These are phyloP conservation scores for Sardinella longiceps DNA, from an alignment of 2,797 vertebrate genomes.

Conservation along the genomic window DNA sequence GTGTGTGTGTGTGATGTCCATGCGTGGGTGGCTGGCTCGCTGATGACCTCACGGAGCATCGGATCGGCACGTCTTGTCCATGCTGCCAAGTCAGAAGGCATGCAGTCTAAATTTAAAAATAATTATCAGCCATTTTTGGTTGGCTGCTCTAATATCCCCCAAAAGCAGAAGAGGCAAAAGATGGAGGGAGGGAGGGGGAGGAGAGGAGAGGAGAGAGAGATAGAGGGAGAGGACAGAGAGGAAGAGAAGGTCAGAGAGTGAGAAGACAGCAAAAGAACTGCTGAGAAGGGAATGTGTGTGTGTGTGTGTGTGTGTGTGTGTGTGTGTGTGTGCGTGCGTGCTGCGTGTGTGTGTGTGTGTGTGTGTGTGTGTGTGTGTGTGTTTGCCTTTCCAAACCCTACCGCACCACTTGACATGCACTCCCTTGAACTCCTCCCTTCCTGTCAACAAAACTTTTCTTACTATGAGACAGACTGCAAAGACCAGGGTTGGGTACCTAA, in stretches of 20 bases:
- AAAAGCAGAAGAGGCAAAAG: conserved; percentile 1
- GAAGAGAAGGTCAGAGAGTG: background rate
- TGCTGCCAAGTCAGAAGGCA: background rate
- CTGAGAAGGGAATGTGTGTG: background rate
- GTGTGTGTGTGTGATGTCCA: background rate
- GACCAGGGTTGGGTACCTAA: no score
- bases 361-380: no score
- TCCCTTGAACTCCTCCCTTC: no score
- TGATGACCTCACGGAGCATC: background rate
- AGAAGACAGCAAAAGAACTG: background rate
- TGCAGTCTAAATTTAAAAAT: background rate
- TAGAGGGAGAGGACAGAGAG: background rate
- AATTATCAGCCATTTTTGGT: background rate
- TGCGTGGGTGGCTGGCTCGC: background rate
- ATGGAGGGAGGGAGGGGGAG: background rate
- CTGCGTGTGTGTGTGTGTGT: no score
- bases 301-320: no score
- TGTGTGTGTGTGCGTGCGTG: no score
- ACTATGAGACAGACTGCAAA: no score
- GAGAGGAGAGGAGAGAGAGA: background rate
- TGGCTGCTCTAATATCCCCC: background rate
- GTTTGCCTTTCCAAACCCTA: no score
- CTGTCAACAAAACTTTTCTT: no score
- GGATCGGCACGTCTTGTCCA: background rate
- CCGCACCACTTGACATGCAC: no score